Base-by-base conservation (phyloP, 2,113 vertebrate genomes). In the Ornithorhynchus anatinus region DNA sequence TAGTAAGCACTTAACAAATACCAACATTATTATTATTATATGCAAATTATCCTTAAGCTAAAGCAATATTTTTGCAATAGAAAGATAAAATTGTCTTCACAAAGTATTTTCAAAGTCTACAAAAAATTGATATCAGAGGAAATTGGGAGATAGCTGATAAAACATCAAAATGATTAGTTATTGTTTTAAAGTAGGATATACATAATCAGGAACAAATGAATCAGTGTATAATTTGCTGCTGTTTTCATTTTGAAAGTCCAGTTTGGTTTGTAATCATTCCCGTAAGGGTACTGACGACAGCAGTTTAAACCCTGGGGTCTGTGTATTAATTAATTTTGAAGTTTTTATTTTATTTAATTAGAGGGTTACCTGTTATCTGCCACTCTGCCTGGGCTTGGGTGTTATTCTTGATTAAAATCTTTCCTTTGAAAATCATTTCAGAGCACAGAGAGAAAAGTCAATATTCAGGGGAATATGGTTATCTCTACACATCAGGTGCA, bases 331-430 rank as follows among this genome's bases (percentile, higher is more conserved):
- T 77, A 63, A 54, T 59, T 62, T 27, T 19, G 65, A 43, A 9
- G 45, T 43, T 69, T 72, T 50, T 2, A 69, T 36, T 67, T 13
- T 7, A 48, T 67, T 77, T 75, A 58, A 72, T 70, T 63, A 72
- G 54, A 75, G 4, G 29, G 23, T 62, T 52, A 44, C 11, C 31
- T 63, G 35, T 5, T 63, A 35, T 17, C n/a, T 31, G 27, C 47
- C 13, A 62, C 5, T 8, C 66, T 42, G 12, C 16, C 27, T 54
- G 51, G 54, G 44, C 4, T 62, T 71, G 19, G 11, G 15, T 75
- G 33, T 59, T 63, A 31, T 35, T 80, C 32, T 63, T 69, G 38
- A 50, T 72, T 57, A 44, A 57, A 27, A 15, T 27, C 29, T 54
- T 50, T 59, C 39, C 42, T 43, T 58, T 54, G 64, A 48, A 56